phyloP scores from a whole-genome alignment of 2,888 invertebrate genomes.

The Standfussiana lucernea region DNA sequence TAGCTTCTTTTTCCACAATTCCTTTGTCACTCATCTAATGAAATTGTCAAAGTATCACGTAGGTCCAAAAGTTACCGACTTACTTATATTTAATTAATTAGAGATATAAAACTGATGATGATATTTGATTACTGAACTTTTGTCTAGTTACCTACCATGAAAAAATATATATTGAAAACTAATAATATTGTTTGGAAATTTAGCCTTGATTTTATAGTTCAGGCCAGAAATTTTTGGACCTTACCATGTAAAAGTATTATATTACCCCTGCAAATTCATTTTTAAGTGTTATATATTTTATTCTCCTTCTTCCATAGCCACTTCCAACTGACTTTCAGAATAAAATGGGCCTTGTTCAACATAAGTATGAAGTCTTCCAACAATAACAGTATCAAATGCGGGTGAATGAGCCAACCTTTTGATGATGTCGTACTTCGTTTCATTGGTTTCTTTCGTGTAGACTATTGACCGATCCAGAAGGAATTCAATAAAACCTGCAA shows the following conservation, averaged over 20 bases:
- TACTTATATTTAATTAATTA: too few species aligned
- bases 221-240: too few species aligned
- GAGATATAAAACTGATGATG: too few species aligned
- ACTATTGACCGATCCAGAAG: conserved; percentile 94
- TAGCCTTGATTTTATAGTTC: too few species aligned
- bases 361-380: conserved; percentile 92
- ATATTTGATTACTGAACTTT: too few species aligned
- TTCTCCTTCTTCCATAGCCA: conserved; percentile 93
- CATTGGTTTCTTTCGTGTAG: conserved; percentile 93
- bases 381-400: conserved; percentile 91
- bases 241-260: too few species aligned
- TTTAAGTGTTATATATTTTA: conserved; percentile 40
- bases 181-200: too few species aligned
- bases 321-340: conserved; percentile 92
- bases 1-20: not conserved
- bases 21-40: not conserved
- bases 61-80: too few species aligned
- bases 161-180: too few species aligned
- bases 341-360: conserved; percentile 95
- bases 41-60: conserved; percentile 4
- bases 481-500: conserved; percentile 94
- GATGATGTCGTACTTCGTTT: conserved; percentile 94
- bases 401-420: conserved; percentile 90
- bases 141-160: too few species aligned
- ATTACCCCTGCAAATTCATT: not conserved